A percentile compares a stretch with the other conserved stretches of the same genome.
These are phyloP conservation scores for Epirrhoe alternata DNA, from an alignment of 2,888 invertebrate species.

Conservation along the genomic window DNA sequence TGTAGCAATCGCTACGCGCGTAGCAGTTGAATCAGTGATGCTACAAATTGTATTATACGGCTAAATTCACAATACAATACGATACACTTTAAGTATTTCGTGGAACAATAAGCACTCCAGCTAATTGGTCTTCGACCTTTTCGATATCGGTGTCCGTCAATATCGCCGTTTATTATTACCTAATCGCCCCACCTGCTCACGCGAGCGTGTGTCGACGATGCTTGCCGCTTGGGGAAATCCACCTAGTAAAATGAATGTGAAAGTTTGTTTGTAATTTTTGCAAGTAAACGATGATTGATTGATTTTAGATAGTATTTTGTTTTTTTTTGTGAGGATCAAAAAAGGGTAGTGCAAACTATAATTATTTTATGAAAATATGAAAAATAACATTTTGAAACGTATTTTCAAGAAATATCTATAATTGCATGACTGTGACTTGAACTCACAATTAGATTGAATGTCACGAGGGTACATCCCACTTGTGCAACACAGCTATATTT, in stretches of 20 bases:
- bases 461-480: too few species aligned
- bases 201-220: constrained; percentile 18
- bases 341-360: too few species aligned
- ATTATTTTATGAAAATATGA: too few species aligned
- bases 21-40: constrained; percentile 6
- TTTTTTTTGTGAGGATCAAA: too few species aligned
- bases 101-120: constrained; percentile 17
- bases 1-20: constrained; percentile 12
- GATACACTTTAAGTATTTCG: neutral
- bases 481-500: too few species aligned
- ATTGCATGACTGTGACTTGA: too few species aligned
- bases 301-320: too few species aligned
- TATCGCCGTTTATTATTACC: constrained; percentile 25
- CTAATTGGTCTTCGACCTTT: constrained; percentile 28
- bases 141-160: constrained; percentile 22
- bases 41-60: neutral
- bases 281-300: too few species aligned
- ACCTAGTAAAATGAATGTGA: neutral
- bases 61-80: neutral
- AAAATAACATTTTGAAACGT: too few species aligned
- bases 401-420: too few species aligned
- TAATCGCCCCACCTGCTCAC: constrained; percentile 31
- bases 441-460: too few species aligned
- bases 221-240: neutral
- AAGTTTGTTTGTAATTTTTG: too few species aligned